Evolutionary conservation across 2,888 invertebrate species (phyloP), one percentile per base, ranked within the genome.

Genomic region (Drosophila flavopinicola): DNA sequence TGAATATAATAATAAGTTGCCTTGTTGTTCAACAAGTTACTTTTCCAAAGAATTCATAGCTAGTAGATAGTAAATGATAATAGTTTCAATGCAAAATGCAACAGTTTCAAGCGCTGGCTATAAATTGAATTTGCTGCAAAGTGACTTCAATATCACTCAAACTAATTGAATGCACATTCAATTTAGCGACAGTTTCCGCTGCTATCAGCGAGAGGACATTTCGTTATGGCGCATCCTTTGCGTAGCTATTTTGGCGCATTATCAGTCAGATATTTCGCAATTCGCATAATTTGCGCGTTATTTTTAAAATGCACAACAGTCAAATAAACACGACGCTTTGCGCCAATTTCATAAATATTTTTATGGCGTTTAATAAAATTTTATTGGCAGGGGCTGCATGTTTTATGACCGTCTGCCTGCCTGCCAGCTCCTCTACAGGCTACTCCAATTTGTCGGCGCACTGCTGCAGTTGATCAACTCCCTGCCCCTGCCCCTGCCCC

Each of bases 311-410:
- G 70, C 77, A 77, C 72, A 68, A 68, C 73, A 57, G 58, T 63
- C 69, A 73, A 69, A 84, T 77, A 83, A 80, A 77, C 77, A 74
- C 60, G 64, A 39, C 63, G 76, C 77, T 71, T 72, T 77, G 79
- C 68, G 78, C 78, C 85, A 83, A 77, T 83, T 83, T 85, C 77
- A 77, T 75, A 83, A 83, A 82, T 83, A 82, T 77, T 85, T 82
- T 83, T 82, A 83, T 83, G 85, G 83, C 72, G 83, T 79, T 83
- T 82, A 72, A 85, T 83, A 85, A 83, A 83, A 78, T 85, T 83
- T 77, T 83, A 83, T 83, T 78, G 70, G 75, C 74, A 52, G 56
- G 39, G 71, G 64, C 61, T 54, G 66, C 70, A 75, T 74, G 66
- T 75, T 74, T 71, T 75, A 75, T 75, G 75, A 33, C 53, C 49